Conservation (phyloP, 2,888 invertebrate species). For the Mantis religiosa region DNA sequence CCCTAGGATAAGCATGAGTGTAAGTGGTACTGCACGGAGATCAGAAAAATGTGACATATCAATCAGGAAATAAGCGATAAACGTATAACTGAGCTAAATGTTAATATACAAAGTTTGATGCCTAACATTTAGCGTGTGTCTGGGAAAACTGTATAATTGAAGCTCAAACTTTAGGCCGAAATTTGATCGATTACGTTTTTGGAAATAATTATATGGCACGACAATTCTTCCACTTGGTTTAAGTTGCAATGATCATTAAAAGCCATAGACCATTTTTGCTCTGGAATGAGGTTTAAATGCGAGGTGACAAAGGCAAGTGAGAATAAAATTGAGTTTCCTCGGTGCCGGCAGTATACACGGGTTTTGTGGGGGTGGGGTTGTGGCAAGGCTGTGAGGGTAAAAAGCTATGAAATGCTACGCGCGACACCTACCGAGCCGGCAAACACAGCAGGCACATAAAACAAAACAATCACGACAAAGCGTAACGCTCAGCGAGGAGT, state of each 20-base stretch:
- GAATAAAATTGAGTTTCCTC: slow-evolving; percentile 19
- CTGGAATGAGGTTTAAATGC: background rate
- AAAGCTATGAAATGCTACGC: slow-evolving; percentile 17
- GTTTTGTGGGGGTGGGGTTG: slow-evolving; percentile 12
- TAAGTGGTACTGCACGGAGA: too few species aligned
- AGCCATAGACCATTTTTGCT: slow-evolving; percentile 4
- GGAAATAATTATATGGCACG: too few species aligned
- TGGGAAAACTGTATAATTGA: too few species aligned
- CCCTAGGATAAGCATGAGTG: too few species aligned
- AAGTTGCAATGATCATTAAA: background rate
- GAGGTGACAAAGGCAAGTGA: slow-evolving; percentile 18
- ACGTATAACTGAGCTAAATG: too few species aligned
- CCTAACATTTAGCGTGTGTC: too few species aligned
- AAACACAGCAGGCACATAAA: slow-evolving; percentile 12
- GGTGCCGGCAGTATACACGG: slow-evolving; percentile 11
- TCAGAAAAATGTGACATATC: too few species aligned
- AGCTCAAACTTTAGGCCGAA: too few species aligned
- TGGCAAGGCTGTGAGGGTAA: slow-evolving; percentile 11
- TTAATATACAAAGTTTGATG: too few species aligned
- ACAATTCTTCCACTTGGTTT: background rate
- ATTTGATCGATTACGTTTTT: too few species aligned
- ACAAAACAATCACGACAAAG: slow-evolving; percentile 17
- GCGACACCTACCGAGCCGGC: slow-evolving; percentile 15
- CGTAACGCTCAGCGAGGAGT: slow-evolving; percentile 13
- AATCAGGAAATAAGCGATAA: too few species aligned